These are phyloP conservation scores for Ramphastos sulfuratus DNA, from an alignment of 2,113 vertebrate species.

Conservation along the genomic window DNA sequence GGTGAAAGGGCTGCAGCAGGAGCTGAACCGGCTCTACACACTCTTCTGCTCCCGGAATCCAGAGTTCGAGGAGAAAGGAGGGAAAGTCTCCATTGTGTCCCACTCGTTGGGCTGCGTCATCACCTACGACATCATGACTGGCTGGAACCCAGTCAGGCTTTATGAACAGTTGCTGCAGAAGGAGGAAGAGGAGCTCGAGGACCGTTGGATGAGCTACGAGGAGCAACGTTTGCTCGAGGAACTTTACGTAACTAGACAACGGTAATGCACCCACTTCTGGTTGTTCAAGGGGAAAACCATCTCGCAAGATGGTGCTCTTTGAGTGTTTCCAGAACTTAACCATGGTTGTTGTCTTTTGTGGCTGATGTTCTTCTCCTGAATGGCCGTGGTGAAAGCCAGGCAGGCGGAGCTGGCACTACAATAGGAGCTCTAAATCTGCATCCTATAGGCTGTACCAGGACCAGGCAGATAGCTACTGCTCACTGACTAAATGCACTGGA, in stretches of 20 bases:
- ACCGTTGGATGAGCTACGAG: slow-evolving; percentile 85
- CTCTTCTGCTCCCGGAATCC: slow-evolving; percentile 98
- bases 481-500: neutral
- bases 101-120: slow-evolving; percentile 98
- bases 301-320: neutral
- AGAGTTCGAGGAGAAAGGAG: slow-evolving; percentile 89
- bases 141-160: slow-evolving; percentile 94
- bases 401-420: neutral
- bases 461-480: neutral
- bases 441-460: neutral
- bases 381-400: neutral
- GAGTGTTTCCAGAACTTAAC: neutral
- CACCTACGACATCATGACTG: slow-evolving; percentile 97
- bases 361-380: neutral
- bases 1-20: slow-evolving; percentile 93
- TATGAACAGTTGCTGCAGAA: slow-evolving; percentile 89
- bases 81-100: slow-evolving; percentile 97
- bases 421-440: neutral
- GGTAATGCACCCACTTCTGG: slow-evolving; percentile 68
- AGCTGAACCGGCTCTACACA: slow-evolving; percentile 92
- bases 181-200: slow-evolving; percentile 85
- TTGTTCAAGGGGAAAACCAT: neutral
- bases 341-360: neutral
- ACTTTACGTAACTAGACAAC: slow-evolving; percentile 83
- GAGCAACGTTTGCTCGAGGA: slow-evolving; percentile 88